Conservation (phyloP, 2,888 invertebrate species). For the Thyatira batis region DNA sequence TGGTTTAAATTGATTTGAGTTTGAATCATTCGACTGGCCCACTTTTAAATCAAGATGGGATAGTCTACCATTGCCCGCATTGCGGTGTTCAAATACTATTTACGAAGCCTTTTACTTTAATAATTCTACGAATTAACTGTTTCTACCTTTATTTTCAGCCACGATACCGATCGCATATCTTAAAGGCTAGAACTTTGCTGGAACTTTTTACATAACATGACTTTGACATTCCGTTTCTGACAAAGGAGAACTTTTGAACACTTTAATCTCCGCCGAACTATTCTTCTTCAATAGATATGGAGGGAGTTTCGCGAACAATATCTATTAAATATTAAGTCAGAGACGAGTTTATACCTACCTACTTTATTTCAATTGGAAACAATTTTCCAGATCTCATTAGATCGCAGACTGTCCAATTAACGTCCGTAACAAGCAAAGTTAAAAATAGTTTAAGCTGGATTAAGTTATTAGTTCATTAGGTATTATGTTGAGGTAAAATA, state of each 20-base stretch:
- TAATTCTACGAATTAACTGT: neutral
- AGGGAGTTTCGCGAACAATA: neutral
- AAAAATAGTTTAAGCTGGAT: neutral
- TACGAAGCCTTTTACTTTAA: conserved; percentile 16
- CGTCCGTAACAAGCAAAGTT: neutral
- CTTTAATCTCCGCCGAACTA: neutral
- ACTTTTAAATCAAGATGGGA: conserved; percentile 4
- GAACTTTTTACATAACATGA: neutral
- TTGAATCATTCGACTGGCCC: neutral
- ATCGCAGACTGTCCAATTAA: conserved; percentile 2
- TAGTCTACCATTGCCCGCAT: conserved; percentile 35
- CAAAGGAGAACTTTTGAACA: neutral
- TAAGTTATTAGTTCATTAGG: no score
- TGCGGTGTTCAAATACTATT: conserved; percentile 36
- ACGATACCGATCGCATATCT: neutral
- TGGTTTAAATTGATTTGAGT: neutral
- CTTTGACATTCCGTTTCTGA: neutral
- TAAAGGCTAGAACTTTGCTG: neutral
- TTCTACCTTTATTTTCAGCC: neutral
- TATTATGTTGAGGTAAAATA: no score
- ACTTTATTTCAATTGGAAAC: neutral
- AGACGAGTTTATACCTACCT: neutral
- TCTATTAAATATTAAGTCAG: neutral
- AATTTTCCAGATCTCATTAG: conserved; percentile 22
- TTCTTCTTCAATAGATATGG: neutral